A percentile compares a stretch with the other conserved stretches of the same genome.
These are phyloP conservation scores for Cynopterus brachyotis DNA, from an alignment of 2,113 vertebrate species.

Conservation along the genomic window DNA sequence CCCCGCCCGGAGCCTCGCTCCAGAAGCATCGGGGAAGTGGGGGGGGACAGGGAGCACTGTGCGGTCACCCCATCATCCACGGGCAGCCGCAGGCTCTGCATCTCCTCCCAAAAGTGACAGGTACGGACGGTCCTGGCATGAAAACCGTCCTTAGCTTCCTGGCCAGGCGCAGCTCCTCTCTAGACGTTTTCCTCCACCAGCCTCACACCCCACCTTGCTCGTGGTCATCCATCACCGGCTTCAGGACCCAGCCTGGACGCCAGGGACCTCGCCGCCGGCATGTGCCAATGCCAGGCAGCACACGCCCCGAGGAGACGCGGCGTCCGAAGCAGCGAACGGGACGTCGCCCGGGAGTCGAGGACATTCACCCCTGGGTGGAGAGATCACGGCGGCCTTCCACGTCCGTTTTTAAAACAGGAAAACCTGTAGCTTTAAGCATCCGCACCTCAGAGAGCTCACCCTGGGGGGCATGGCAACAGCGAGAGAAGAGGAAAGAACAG, in stretches of 20 bases:
- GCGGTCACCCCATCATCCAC: neutral
- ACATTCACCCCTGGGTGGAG: neutral
- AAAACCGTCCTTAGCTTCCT: neutral
- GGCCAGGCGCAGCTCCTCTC: neutral
- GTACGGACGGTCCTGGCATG: too few relatives aligned
- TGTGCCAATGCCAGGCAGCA: fast-evolving
- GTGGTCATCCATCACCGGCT: neutral
- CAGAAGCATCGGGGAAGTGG: fast-evolving
- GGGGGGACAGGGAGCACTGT: fast-evolving
- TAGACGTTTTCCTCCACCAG: neutral
- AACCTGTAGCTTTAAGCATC: neutral
- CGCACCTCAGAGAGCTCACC: neutral
- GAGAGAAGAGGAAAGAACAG: neutral
- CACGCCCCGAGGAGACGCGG: fast-evolving
- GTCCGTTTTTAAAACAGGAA: neutral
- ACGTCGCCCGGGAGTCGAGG: fast-evolving
- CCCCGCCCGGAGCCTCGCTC: neutral
- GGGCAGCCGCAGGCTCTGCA: too few relatives aligned
- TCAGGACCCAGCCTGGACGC: fast-evolving
- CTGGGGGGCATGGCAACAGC: fast-evolving
- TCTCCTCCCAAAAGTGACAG: neutral
- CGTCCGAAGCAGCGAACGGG: fast-evolving
- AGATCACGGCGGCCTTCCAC: neutral
- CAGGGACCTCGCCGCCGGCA: neutral
- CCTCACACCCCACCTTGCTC: fast-evolving